These are phyloP conservation scores for Neopelma chrysocephalum DNA, from an alignment of 2,797 vertebrate species.

Conservation along the genomic window DNA sequence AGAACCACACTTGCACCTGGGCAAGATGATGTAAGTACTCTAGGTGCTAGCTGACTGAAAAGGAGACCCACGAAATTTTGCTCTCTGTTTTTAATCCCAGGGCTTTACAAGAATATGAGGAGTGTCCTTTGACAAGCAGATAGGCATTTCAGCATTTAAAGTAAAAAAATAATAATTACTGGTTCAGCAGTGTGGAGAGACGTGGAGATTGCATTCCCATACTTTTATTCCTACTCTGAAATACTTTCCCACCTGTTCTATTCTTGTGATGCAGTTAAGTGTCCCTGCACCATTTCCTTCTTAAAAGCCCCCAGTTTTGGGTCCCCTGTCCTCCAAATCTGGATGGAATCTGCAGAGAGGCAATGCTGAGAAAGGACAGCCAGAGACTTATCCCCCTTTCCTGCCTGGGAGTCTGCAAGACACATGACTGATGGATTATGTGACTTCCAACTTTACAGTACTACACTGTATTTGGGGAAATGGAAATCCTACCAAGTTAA, in stretches of 20 bases:
- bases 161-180: not conserved
- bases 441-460: not conserved
- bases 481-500: not conserved
- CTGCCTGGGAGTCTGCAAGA: not conserved
- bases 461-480: not conserved
- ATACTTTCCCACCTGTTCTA: not conserved
- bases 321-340: not conserved
- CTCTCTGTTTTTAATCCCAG: not conserved
- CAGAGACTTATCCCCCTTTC: not conserved
- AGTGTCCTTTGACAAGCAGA: not conserved
- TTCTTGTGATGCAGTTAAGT: not conserved
- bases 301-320: not conserved
- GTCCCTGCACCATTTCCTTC: not conserved
- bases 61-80: not conserved
- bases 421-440: not conserved
- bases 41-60: constrained; percentile 30
- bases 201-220: accelerated
- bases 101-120: not conserved
- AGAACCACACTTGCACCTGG: constrained; percentile 47
- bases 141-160: not conserved
- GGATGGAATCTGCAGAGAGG: not conserved
- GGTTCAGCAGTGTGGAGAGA: not conserved
- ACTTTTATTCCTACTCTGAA: not conserved
- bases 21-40: not conserved
- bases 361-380: not conserved